Percentiles rank a stretch among this genome's conserved stretches.
Conservation (phyloP, 2,797 vertebrate species). For the Scleropages formosus region DNA sequence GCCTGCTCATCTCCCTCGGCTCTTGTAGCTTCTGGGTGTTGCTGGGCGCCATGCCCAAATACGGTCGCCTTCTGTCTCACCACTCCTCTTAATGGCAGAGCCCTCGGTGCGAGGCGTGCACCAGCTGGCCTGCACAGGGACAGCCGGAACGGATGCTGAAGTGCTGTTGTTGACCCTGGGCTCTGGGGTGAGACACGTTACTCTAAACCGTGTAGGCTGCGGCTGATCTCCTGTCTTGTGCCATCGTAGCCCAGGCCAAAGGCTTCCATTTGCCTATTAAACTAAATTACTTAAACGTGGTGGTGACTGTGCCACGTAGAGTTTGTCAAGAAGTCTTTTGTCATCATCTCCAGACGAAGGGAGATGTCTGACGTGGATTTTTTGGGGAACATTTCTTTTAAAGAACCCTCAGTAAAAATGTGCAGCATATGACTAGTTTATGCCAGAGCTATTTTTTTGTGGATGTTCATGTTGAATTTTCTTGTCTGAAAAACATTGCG, state of each 20-base stretch:
- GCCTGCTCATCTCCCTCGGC: not conserved
- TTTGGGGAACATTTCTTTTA: not conserved
- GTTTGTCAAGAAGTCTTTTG: not conserved
- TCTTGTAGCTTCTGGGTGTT: constrained; percentile 10
- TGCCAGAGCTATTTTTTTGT: not conserved
- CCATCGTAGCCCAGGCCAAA: not conserved
- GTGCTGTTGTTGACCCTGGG: constrained; percentile 27
- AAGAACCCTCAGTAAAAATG: not conserved
- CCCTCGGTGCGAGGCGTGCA: constrained; percentile 26
- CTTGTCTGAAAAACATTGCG: not conserved
- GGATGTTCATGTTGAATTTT: too few relatives aligned
- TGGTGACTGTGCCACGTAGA: not conserved
- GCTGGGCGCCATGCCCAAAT: constrained; percentile 47
- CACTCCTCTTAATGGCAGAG: constrained; percentile 32
- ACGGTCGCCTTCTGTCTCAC: constrained; percentile 35
- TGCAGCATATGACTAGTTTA: not conserved
- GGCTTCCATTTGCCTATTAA: constrained; percentile 18
- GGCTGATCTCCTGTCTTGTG: constrained; percentile 17
- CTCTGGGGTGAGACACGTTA: not conserved
- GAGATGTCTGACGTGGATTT: not conserved
- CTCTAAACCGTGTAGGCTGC: not conserved
- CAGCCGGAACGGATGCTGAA: constrained; percentile 39
- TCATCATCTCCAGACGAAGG: not conserved
- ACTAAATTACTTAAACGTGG: constrained; percentile 9
- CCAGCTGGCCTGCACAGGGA: constrained; percentile 39